Percentiles rank a stretch among this genome's conserved stretches.
These are phyloP conservation scores for Anser brachyrhynchus DNA, from an alignment of 2,113 vertebrate species.

Conservation along the genomic window DNA sequence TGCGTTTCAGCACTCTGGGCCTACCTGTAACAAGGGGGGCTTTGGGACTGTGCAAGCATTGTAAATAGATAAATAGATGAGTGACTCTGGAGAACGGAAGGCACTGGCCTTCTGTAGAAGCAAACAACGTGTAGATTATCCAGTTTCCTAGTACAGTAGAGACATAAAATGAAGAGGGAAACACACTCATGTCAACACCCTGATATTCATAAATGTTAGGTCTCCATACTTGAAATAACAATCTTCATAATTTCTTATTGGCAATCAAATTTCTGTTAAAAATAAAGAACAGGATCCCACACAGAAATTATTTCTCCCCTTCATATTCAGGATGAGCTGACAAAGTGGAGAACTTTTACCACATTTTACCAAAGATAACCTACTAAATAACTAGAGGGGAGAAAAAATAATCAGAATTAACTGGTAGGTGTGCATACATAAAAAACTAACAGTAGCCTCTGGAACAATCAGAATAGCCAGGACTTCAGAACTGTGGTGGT, in stretches of 20 bases:
- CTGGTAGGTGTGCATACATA: fast-evolving
- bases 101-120: not conserved
- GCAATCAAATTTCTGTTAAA: not conserved
- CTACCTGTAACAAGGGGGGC: not conserved
- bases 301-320: not conserved
- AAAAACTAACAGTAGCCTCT: not conserved
- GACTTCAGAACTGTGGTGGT: not conserved
- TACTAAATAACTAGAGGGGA: not conserved
- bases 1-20: fast-evolving
- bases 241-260: not conserved
- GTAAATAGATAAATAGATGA: not conserved
- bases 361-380: not conserved
- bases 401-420: not conserved
- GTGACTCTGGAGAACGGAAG: not conserved
- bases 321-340: not conserved
- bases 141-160: not conserved
- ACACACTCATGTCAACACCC: not conserved
- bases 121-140: not conserved
- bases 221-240: not conserved
- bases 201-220: not conserved
- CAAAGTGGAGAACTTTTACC: not conserved
- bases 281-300: not conserved
- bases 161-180: not conserved
- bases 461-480: not conserved
- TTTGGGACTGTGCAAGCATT: not conserved